Evolutionary conservation across 2,797 vertebrate genomes (phyloP), one percentile per base, ranked within the genome.

Genomic region (Sparus aurata): DNA sequence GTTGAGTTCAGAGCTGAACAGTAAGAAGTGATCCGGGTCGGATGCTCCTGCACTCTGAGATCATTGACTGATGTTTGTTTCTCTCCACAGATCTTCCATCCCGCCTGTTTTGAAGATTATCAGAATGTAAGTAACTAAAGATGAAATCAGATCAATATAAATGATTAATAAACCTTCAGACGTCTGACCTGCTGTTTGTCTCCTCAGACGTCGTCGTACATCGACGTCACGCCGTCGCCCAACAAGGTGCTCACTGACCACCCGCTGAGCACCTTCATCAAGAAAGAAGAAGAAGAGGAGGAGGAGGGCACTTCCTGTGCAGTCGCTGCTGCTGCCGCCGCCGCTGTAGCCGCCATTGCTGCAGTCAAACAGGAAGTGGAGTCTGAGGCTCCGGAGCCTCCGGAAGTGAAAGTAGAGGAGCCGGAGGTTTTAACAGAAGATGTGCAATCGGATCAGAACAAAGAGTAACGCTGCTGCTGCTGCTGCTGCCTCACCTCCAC

Each of bases 81-180:
- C 69, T 50, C 62, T 76, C 75, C 89, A 46, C 92, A 99, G 98
- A 99, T 98, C 90, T 99, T 98, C 92, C 98, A 99, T 93, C 98
- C 98, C 2, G 96, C 98, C 62, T 99, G 98, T 91, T 99, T 97
- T 0, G 98, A 99, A 89, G 98, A 99, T 93, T 98, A 99, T 91
- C 97, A 98, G 93, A 99, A 99, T 0, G 98, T 99, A 93, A 99
- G 97, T 96, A 74, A n/a, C 12, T 11, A 10, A 34, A 23, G 0
- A 53, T 23, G 13, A 7, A 22, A 45, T 18, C 13, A 12, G 20
- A 6, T 1, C 12, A 30, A 4, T 4, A 2, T 0, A 20, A 10
- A 23, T 45, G 0, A 38, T 22, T 2, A 8, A 4, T 27, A 13
- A 27, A 2, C 1, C 5, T 1, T 10, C 18, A 23, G 38, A 11